Conservation (phyloP, 2,888 invertebrate species). For the Temnothorax rugatulus region DNA sequence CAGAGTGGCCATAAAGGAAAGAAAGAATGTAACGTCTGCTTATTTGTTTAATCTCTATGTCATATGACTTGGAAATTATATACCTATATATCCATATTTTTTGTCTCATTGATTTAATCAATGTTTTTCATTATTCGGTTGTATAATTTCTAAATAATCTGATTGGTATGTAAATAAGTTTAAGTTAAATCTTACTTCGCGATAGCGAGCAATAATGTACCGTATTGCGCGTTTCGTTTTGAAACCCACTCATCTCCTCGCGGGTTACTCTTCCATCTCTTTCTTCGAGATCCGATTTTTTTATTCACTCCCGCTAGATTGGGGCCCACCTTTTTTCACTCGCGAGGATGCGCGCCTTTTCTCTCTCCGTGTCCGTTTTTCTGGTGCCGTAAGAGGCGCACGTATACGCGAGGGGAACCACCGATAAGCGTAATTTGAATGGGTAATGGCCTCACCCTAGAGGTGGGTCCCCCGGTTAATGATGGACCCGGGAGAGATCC, state of each 20-base stretch:
- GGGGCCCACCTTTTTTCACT: background rate
- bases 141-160: background rate
- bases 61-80: background rate
- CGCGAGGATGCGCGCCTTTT: conserved; percentile 20
- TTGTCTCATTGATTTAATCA: background rate
- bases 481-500: conserved; percentile 71
- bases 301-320: conserved; percentile 27
- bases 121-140: background rate
- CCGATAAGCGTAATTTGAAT: conserved; percentile 84
- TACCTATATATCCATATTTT: background rate
- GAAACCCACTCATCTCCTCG: background rate
- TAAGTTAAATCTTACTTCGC: background rate
- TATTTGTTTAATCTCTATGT: background rate
- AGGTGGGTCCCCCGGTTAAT: conserved; percentile 76
- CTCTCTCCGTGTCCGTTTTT: conserved; percentile 64
- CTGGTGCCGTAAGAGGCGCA: conserved; percentile 77
- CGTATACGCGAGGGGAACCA: conserved; percentile 71
- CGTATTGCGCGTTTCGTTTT: background rate
- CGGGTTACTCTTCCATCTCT: background rate
- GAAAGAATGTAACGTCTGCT: background rate
- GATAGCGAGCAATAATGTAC: background rate
- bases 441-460: conserved; percentile 80
- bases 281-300: background rate
- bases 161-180: background rate
- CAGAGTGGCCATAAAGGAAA: background rate